phyloP scores from a whole-genome alignment of 2,113 vertebrate genomes.

The Halichoerus grypus region DNA sequence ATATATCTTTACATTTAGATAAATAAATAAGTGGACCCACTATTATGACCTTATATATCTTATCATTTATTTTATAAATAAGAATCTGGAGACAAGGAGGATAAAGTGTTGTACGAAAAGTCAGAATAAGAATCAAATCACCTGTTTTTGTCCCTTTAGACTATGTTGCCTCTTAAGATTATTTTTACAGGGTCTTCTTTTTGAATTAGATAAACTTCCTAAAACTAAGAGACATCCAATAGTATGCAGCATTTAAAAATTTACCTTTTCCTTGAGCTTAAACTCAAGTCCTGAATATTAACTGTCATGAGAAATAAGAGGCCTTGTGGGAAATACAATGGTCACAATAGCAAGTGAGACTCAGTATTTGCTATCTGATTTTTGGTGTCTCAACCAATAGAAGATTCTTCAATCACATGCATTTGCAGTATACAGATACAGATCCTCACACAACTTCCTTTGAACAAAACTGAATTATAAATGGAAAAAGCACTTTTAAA shows the following conservation, averaged over 20 bases:
- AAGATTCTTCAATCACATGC: background rate
- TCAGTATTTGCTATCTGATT: background rate
- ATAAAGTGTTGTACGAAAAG: background rate
- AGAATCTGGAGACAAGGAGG: background rate
- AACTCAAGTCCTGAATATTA: background rate
- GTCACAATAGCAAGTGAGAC: background rate
- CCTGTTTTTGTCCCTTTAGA: background rate
- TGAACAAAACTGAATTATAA: background rate
- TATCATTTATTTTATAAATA: background rate
- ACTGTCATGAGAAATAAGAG: background rate
- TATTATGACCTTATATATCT: background rate
- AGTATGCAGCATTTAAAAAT: background rate
- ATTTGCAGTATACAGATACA: background rate
- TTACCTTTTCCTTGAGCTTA: background rate
- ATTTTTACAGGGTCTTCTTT: background rate
- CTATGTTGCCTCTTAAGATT: background rate
- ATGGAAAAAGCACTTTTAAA: background rate
- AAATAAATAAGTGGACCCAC: background rate
- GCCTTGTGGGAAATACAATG: background rate
- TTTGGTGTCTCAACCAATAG: background rate
- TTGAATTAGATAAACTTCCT: background rate
- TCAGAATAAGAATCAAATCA: background rate
- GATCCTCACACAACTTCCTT: background rate
- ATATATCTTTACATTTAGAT: background rate
- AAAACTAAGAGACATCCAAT: background rate